Evolutionary conservation across 2,113 vertebrate genomes (phyloP), one percentile per base, ranked within the genome.

Genomic region (Oncorhynchus mykiss): DNA sequence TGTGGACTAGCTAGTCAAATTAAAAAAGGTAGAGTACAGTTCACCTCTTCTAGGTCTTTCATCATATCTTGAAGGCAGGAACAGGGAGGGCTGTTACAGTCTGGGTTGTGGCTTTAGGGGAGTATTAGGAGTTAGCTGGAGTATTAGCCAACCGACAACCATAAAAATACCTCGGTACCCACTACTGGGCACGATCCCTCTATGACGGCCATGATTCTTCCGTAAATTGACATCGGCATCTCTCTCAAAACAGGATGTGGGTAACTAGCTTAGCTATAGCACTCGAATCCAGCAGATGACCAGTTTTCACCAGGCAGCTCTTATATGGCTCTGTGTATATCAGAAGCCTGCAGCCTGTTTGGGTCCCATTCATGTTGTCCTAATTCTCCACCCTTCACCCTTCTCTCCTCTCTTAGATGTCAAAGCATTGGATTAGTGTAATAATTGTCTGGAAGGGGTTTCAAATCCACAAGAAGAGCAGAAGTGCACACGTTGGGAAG

Each of bases 161-260:
- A 80, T 80, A 78, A 82, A 83, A 85, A 81, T 84, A 75, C 80
- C 82, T 77, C 45, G 3, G 49, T 82, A 72, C 78, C 80, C 80
- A 69, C 51, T 68, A 78, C 78, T 76, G 81, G 80, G 27, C 80
- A 70, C 72, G 18, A 5, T 45, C 67, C 49, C 67, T 66, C 62
- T 70, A 68, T 80, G 83, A 76, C 67, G n/a, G 57, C 66, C 60
- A 39, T 64, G 22, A 49, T 83, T 83, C 69, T 71, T 77, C 81
- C 54, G 62, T 70, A 72, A 70, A 77, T 76, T 79, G 76, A 82
- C 74, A 78, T 83, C 29, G 73, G 82, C 78, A 70, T 88, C 77
- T 79, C 64, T 80, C 70, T 87, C 48, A 81, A 86, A 84, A 81
- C 84, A 86, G 84, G 82, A 85, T 83, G 86, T 87, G 83, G 49